A percentile compares a stretch with the other conserved stretches of the same genome.
Conservation (phyloP, 2,797 vertebrate genomes). For the Somateria mollissima region DNA sequence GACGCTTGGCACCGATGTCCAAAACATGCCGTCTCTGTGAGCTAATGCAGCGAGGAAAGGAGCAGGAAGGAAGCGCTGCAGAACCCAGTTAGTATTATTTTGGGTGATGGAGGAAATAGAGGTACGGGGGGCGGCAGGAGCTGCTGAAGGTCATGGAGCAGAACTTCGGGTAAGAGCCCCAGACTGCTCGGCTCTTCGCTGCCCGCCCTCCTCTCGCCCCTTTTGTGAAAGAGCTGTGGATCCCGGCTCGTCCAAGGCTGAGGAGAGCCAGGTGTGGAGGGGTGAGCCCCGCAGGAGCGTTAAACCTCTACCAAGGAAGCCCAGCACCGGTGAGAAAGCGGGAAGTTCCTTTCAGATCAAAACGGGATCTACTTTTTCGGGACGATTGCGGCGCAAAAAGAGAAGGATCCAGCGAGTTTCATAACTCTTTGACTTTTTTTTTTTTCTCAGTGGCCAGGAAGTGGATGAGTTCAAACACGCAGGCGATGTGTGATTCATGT, state of each 20-base stretch:
- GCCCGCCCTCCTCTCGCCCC: background rate
- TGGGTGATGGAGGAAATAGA: background rate
- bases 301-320: background rate
- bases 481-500: background rate
- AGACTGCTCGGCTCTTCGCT: background rate
- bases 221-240: rapidly evolving
- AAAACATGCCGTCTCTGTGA: background rate
- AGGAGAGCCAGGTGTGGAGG: no score
- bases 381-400: background rate
- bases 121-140: background rate
- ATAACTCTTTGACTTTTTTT: background rate
- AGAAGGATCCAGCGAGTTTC: background rate
- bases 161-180: background rate
- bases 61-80: slow-evolving; percentile 20
- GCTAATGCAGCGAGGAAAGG: background rate
- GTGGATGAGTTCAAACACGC: background rate
- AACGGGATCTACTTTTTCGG: background rate
- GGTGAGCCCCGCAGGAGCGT: background rate
- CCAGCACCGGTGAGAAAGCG: background rate
- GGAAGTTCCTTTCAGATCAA: background rate
- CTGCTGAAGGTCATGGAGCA: background rate
- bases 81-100: background rate
- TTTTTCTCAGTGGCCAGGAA: background rate
- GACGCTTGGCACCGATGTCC: background rate
- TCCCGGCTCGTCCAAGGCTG: background rate